Evolutionary conservation across 1,140 invertebrate genomes (phyloP).

Genomic region (Drosophila lowei): DNA sequence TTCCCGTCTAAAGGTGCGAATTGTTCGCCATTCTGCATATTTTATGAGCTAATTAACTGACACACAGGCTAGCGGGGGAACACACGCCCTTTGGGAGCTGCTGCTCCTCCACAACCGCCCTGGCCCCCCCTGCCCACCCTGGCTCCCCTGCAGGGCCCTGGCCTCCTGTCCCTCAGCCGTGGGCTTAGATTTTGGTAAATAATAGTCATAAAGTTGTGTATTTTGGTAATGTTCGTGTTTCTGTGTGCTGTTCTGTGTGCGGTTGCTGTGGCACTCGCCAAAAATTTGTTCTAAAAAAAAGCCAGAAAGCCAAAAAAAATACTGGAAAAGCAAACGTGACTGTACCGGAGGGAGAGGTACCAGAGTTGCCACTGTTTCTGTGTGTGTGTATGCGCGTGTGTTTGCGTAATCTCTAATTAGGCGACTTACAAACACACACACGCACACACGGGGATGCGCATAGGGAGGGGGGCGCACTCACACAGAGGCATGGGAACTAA

Average conservation of each 20-base stretch:
- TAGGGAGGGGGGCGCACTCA: background rate
- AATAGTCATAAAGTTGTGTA: slow-evolving; percentile 54
- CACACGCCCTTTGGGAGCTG: slow-evolving; percentile 16
- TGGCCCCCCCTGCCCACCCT: background rate
- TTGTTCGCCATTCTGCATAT: slow-evolving; percentile 76
- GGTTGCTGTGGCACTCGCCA: slow-evolving; percentile 33
- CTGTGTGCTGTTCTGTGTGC: background rate
- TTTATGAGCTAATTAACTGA: slow-evolving; percentile 81
- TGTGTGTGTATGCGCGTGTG: slow-evolving; percentile 11
- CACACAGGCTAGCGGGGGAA: slow-evolving; percentile 49
- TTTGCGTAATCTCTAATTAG: slow-evolving; percentile 57
- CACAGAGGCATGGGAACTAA: slow-evolving; percentile 4
- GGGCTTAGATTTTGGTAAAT: slow-evolving; percentile 34
- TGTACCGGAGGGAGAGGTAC: slow-evolving; percentile 11
- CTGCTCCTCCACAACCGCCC: background rate
- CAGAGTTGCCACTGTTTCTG: background rate
- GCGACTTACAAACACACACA: slow-evolving; percentile 15
- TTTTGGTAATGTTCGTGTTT: slow-evolving; percentile 38
- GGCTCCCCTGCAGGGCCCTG: background rate
- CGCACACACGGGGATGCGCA: slow-evolving; percentile 1
- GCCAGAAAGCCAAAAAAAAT: background rate
- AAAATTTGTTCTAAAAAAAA: slow-evolving; percentile 37
- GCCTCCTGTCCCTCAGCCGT: slow-evolving; percentile 9
- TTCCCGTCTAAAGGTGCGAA: slow-evolving; percentile 66
- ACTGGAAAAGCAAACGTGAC: slow-evolving; percentile 10